phyloP scores from a whole-genome alignment of 2,888 invertebrate genomes.

The Orchestes rusci region DNA sequence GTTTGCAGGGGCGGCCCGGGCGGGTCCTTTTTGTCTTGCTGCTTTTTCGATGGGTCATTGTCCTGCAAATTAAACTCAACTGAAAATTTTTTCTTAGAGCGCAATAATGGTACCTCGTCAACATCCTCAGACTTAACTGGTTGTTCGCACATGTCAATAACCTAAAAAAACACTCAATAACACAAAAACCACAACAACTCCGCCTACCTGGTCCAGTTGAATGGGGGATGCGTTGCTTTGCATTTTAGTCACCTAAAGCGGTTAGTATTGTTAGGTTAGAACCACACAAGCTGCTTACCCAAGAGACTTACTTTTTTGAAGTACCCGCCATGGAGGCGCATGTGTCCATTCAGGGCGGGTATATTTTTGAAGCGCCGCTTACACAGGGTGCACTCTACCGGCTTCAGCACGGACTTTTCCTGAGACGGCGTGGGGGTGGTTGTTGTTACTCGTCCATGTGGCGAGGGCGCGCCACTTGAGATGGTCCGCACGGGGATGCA shows the following conservation, averaged over 20 bases:
- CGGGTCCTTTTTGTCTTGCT: constrained; percentile 76
- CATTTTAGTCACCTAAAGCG: constrained; percentile 25
- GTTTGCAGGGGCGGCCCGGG: constrained; percentile 81
- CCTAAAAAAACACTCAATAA: too few species aligned
- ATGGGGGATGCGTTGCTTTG: constrained; percentile 23
- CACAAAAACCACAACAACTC: too few species aligned
- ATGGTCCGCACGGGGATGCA: constrained; percentile 17
- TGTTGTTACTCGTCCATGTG: constrained; percentile 40
- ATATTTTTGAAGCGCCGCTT: constrained; percentile 95
- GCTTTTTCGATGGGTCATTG: constrained; percentile 81
- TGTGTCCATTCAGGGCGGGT: constrained; percentile 95
- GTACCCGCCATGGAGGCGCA: constrained; percentile 96
- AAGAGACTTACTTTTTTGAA: constrained; percentile 80
- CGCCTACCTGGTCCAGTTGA: constrained; percentile 19
- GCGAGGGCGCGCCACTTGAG: constrained; percentile 33
- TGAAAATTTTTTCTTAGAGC: too few species aligned
- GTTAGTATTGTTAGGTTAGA: constrained; percentile 14
- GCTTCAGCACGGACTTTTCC: constrained; percentile 61
- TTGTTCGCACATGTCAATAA: constrained; percentile 12
- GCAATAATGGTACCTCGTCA: constrained; percentile 5
- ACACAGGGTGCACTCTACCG: constrained; percentile 92
- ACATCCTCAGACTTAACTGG: constrained; percentile 14
- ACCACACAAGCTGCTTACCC: too few species aligned
- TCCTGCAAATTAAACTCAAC: too few species aligned
- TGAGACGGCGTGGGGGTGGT: constrained; percentile 34